Percentiles rank a stretch among this genome's conserved stretches.
Conservation (phyloP, 2,888 invertebrate species). For the Synergus itoensis region DNA sequence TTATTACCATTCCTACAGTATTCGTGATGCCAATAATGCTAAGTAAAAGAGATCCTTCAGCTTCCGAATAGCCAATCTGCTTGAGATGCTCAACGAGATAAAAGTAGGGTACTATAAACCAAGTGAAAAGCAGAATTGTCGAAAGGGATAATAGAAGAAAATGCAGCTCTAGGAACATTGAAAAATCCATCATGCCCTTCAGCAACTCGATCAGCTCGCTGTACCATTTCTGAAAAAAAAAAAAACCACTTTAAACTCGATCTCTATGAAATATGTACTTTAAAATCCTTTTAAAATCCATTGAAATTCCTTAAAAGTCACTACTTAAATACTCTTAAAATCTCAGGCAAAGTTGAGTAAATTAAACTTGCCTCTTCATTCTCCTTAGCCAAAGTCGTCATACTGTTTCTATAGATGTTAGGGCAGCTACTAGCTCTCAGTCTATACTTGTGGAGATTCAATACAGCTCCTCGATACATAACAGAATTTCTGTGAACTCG, state of each 20-base stretch:
- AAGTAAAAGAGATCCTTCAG: constrained; percentile 88
- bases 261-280: too few species aligned
- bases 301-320: background rate
- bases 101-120: constrained; percentile 97
- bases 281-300: background rate
- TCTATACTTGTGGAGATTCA: constrained; percentile 90
- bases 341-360: too few species aligned
- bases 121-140: constrained; percentile 93
- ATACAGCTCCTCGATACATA: constrained; percentile 91
- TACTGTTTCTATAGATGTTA: constrained; percentile 93
- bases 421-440: constrained; percentile 94
- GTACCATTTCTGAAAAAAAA: constrained; percentile 85
- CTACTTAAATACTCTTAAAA: too few species aligned
- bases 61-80: constrained; percentile 84
- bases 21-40: constrained; percentile 94
- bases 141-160: constrained; percentile 91
- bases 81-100: constrained; percentile 93
- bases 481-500: constrained; percentile 89
- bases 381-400: constrained; percentile 89
- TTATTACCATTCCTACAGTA: constrained; percentile 90
- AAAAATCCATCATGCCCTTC: constrained; percentile 88
- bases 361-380: constrained; percentile 83
- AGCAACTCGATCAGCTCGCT: constrained; percentile 83
- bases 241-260: constrained; percentile 37
- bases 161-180: constrained; percentile 87